Conservation (phyloP, 1,140 invertebrate species). For the Pogonomyrmex californicus region DNA sequence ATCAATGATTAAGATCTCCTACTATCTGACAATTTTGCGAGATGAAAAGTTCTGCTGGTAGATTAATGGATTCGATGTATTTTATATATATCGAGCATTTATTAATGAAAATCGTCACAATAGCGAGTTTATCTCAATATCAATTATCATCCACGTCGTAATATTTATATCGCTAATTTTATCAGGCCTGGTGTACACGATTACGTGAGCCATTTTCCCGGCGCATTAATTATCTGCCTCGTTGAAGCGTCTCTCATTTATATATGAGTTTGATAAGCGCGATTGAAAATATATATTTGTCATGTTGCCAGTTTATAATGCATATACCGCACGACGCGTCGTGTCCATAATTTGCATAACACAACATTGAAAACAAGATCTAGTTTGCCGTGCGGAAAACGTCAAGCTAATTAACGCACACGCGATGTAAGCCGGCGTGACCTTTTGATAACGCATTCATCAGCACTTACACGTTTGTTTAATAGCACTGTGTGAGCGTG, state of each 20-base stretch:
- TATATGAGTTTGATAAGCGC: conserved; percentile 53
- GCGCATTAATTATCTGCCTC: conserved; percentile 41
- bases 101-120: conserved; percentile 16
- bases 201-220: conserved; percentile 27
- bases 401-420: conserved; percentile 16
- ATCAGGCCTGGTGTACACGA: conserved; percentile 40
- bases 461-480: conserved; percentile 7
- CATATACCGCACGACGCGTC: conserved; percentile 5
- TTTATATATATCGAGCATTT: neutral
- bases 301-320: conserved; percentile 48
- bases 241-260: conserved; percentile 27
- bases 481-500: neutral
- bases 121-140: conserved; percentile 29
- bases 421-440: neutral
- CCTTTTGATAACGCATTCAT: conserved; percentile 18
- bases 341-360: conserved; percentile 45
- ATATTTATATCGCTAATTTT: conserved; percentile 55
- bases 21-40: neutral
- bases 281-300: conserved; percentile 56
- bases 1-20: neutral
- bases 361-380: conserved; percentile 38
- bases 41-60: conserved; percentile 20
- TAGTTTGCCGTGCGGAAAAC: conserved; percentile 22
- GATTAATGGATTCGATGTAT: neutral
- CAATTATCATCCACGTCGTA: conserved; percentile 35